These are phyloP conservation scores for Aeoliscus strigatus DNA, from an alignment of 2,797 vertebrate species.

Conservation along the genomic window DNA sequence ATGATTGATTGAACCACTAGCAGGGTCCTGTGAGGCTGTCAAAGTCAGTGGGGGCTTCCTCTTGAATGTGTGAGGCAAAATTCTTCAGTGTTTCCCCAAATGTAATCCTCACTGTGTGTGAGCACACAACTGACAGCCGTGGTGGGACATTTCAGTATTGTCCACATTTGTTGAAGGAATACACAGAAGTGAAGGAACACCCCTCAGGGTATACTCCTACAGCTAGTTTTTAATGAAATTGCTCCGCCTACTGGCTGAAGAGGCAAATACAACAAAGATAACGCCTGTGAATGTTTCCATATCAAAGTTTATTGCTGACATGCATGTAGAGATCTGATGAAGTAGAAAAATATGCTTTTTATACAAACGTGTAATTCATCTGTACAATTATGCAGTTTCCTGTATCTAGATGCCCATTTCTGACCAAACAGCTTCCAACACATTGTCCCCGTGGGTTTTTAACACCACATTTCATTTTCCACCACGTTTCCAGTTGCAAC, in stretches of 20 bases:
- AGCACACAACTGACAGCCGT: not conserved
- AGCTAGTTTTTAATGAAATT: slow-evolving; percentile 34
- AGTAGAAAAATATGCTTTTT: slow-evolving; percentile 99
- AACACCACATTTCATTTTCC: slow-evolving; percentile 62
- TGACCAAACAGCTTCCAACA: slow-evolving; percentile 74
- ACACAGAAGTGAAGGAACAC: slow-evolving; percentile 4
- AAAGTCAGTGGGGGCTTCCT: slow-evolving; percentile 40
- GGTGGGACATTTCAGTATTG: slow-evolving; percentile 1
- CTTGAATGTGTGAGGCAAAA: too few species aligned
- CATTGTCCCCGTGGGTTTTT: slow-evolving; percentile 58
- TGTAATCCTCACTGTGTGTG: not conserved
- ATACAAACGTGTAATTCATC: slow-evolving; percentile 89
- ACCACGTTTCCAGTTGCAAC: slow-evolving; percentile 72
- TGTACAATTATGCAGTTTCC: slow-evolving; percentile 77
- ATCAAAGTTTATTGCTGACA: slow-evolving; percentile 97
- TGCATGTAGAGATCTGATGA: slow-evolving; percentile 95
- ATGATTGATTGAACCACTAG: too few species aligned
- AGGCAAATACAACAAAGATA: not conserved
- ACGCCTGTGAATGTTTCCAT: slow-evolving; percentile 62
- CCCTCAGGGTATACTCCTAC: too few species aligned
- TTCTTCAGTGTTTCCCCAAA: too few species aligned
- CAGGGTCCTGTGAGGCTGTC: slow-evolving; percentile 10
- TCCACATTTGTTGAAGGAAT: slow-evolving; percentile 16
- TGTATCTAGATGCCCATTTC: slow-evolving; percentile 72
- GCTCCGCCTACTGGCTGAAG: slow-evolving; percentile 52